Evolutionary conservation across 2,113 vertebrate genomes (phyloP).

Genomic region (Dendrocopos noguchii): DNA sequence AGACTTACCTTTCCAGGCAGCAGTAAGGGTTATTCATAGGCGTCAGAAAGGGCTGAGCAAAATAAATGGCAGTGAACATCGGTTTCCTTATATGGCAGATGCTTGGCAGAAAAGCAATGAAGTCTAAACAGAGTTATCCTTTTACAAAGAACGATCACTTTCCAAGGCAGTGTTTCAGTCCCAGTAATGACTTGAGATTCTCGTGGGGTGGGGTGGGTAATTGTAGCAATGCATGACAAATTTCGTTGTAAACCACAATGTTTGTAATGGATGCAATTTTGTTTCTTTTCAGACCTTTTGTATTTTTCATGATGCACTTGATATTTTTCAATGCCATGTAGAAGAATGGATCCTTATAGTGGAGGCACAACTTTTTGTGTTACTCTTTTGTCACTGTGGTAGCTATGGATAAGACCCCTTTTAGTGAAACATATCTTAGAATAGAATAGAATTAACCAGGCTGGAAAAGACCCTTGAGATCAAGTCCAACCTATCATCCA

Average conservation of each 20-base stretch:
- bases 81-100: slow-evolving; percentile 77
- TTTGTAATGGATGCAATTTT: slow-evolving; percentile 38
- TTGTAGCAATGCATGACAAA: slow-evolving; percentile 27
- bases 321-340: slow-evolving; percentile 52
- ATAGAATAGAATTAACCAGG: too few species aligned
- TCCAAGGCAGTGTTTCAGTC: slow-evolving; percentile 32
- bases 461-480: too few species aligned
- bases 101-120: slow-evolving; percentile 70
- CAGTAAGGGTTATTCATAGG: slow-evolving; percentile 62
- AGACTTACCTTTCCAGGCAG: slow-evolving; percentile 31
- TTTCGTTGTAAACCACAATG: slow-evolving; percentile 38
- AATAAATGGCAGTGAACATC: slow-evolving; percentile 75
- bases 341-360: slow-evolving; percentile 47
- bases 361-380: slow-evolving; percentile 33
- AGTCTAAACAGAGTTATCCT: slow-evolving; percentile 71
- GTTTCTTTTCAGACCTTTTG: slow-evolving; percentile 55
- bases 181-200: slow-evolving; percentile 42
- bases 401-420: slow-evolving; percentile 35
- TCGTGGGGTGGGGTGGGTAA: background rate
- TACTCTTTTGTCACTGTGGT: slow-evolving; percentile 53
- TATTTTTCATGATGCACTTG: slow-evolving; percentile 49
- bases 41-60: slow-evolving; percentile 55
- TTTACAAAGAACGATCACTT: slow-evolving; percentile 63
- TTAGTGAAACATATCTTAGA: background rate
- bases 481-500: too few species aligned